These are phyloP conservation scores for Sebastes paucispinis DNA, from an alignment of 2,797 vertebrate species.

Conservation along the genomic window DNA sequence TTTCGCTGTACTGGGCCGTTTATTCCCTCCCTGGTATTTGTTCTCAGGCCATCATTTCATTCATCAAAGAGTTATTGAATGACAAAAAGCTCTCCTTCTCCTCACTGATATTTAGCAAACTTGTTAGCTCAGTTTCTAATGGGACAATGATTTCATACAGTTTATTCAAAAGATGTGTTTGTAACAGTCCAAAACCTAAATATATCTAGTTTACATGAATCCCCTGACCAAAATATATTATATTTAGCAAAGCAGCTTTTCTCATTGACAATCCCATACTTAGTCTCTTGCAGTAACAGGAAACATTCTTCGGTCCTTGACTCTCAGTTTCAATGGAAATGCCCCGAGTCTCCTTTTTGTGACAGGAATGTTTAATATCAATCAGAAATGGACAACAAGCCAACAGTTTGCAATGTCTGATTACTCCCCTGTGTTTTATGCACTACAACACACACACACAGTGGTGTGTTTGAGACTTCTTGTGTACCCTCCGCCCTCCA, in stretches of 20 bases:
- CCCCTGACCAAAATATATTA: too few relatives aligned
- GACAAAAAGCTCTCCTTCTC: background rate
- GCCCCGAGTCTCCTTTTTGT: background rate
- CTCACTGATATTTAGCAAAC: background rate
- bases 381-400: background rate
- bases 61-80: background rate
- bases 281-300: background rate
- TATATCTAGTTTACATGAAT: too few relatives aligned
- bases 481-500: constrained; percentile 53
- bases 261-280: background rate
- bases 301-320: background rate
- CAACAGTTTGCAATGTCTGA: background rate
- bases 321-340: constrained; percentile 4
- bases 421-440: background rate
- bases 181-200: background rate
- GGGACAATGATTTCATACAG: background rate
- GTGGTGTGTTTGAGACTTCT: background rate
- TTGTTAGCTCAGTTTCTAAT: background rate
- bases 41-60: background rate
- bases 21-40: background rate
- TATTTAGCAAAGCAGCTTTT: constrained; percentile 1
- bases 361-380: background rate
- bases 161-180: background rate
- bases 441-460: background rate
- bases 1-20: background rate